Conservation (phyloP, 2,113 vertebrate genomes). For the Fulica atra region DNA sequence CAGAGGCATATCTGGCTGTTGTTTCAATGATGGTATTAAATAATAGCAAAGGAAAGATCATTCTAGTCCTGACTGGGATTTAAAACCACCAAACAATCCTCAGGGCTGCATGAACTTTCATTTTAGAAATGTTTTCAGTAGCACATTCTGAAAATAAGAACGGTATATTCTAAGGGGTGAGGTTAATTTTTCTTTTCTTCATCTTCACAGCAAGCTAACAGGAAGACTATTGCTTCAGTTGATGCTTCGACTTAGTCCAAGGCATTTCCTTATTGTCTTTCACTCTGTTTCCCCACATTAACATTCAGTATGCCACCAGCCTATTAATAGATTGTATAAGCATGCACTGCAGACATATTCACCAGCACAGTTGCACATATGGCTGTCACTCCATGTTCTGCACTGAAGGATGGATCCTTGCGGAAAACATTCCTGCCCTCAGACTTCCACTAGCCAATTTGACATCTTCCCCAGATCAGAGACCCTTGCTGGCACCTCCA, state of each 20-base stretch:
- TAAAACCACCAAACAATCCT: background rate
- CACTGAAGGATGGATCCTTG: slow-evolving; percentile 55
- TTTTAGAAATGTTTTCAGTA: background rate
- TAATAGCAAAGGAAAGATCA: background rate
- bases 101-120: background rate
- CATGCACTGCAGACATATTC: slow-evolving; percentile 47
- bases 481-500: slow-evolving; percentile 51
- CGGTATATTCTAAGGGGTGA: background rate
- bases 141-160: background rate
- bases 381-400: slow-evolving; percentile 38
- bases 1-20: background rate
- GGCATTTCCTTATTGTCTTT: slow-evolving; percentile 36
- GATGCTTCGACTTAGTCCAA: background rate
- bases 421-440: slow-evolving; percentile 57
- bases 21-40: background rate
- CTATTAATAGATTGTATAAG: slow-evolving; percentile 64
- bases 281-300: slow-evolving; percentile 40
- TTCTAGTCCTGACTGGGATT: background rate
- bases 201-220: background rate
- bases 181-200: background rate
- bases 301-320: background rate
- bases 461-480: slow-evolving; percentile 57
- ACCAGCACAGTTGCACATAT: slow-evolving; percentile 56
- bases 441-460: slow-evolving; percentile 51
- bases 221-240: background rate